Evolutionary conservation across 35 echinoderm and acorn worm species (phyloP), one percentile per base, ranked within the genome.

Genomic region (Apostichopus parvimensis): DNA sequence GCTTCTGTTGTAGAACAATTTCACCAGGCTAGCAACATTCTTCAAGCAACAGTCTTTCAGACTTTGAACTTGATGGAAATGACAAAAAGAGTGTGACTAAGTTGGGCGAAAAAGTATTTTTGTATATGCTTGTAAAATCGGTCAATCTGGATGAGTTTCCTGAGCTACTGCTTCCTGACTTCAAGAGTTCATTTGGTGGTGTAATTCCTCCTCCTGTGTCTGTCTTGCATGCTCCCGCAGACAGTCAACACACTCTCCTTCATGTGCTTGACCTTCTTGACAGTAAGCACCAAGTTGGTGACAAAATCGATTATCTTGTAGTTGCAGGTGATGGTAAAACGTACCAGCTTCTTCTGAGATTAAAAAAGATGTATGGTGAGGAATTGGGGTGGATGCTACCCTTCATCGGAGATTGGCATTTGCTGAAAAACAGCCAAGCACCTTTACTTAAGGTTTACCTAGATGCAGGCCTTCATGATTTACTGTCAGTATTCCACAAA

Each of bases 271-370:
- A 59, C 26, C 17, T 90, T 34, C 68, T 90, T 7, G 28, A 94
- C 17, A 59, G 53, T 26, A 94, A 90, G 57, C 87, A 90, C 65
- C 26, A 60, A 17, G 80, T 91, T 56, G 93, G 93, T 22, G 11
- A 73, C 0, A 80, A 23, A 10, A 77, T 57, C 58, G 55, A 91
- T 8, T 64, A 94, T 24, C 55, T 94, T 24, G 79, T 94, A 22
- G 93, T 94, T 62, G 89, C 82, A 92, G 93, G 93, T 57, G 93
- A 94, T 83, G 77, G 87, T n/a, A 94, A 94, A 76, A 94, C 93
- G 13, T 91, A 34, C 59, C 89, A 94, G 23, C 21, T 71, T 21
- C 77, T 90, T 53, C 66, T 79, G 9, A 34, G 89, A 15, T 73
- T 94, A 17, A 82, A 85, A 56, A 45, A 56, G 20, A 65, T 75